A percentile compares a stretch with the other conserved stretches of the same genome.
Evolutionary conservation across 2,797 vertebrate genomes (phyloP).

Genomic region (Rhyacichthys aspro): DNA sequence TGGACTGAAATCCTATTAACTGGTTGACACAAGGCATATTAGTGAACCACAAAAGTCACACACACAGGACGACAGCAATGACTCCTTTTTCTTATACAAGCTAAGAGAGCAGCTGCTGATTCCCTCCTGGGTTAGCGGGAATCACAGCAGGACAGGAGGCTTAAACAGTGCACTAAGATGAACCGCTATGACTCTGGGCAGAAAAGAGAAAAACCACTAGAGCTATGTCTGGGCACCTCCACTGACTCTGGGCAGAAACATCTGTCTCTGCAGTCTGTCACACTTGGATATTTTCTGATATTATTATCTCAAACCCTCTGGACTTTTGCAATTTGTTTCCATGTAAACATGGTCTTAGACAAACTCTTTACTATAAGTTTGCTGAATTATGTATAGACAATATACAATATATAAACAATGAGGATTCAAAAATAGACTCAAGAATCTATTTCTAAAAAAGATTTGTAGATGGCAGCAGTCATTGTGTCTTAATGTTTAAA

Average conservation of each 20-base stretch:
- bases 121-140: constrained; percentile 52
- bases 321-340: constrained; percentile 29
- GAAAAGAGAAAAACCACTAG: constrained; percentile 32
- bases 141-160: constrained; percentile 47
- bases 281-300: constrained; percentile 14
- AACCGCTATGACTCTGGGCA: constrained; percentile 38
- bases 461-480: no score
- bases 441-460: no score
- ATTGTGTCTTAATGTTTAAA: no score
- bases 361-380: constrained; percentile 26
- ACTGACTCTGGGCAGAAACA: constrained; percentile 16
- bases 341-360: constrained; percentile 43
- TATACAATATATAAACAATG: no score
- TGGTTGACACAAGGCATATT: no score
- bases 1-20: no score
- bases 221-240: constrained; percentile 25
- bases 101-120: constrained; percentile 71
- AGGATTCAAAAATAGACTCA: no score
- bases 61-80: no score
- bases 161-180: constrained; percentile 37
- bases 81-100: constrained; percentile 58
- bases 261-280: not conserved
- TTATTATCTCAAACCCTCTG: constrained; percentile 33
- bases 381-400: no score
- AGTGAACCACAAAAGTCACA: constrained; percentile 20